These are phyloP conservation scores for Micrastur ruficollis DNA, from an alignment of 2,797 vertebrate genomes.

Conservation along the genomic window DNA sequence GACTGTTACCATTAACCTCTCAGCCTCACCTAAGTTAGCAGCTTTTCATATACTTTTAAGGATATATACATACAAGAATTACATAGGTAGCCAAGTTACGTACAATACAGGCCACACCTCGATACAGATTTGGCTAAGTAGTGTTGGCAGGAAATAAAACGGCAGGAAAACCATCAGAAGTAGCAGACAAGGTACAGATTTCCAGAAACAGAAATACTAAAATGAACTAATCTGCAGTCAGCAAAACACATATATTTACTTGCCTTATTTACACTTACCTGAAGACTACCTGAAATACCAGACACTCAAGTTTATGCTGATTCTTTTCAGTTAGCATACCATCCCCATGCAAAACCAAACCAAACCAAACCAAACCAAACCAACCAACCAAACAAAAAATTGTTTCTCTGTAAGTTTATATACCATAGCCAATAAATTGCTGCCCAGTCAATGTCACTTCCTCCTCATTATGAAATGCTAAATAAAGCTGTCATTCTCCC, in stretches of 20 bases:
- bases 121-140: background rate
- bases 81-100: rapidly evolving
- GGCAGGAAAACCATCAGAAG: background rate
- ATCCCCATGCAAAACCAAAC: background rate
- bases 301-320: background rate
- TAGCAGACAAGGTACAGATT: background rate
- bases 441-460: background rate
- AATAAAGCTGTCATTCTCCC: background rate
- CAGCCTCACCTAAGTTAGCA: background rate
- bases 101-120: background rate
- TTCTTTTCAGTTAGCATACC: background rate
- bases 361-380: background rate
- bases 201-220: background rate
- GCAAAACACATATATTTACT: background rate
- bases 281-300: background rate
- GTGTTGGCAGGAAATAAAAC: background rate
- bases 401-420: background rate
- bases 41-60: background rate
- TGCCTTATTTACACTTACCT: background rate
- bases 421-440: background rate
- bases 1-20: background rate
- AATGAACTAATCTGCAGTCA: background rate
- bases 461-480: background rate
- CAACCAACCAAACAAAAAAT: background rate
- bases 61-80: background rate